These are phyloP conservation scores for Darevskia nairensis DNA, from an alignment of 2,797 vertebrate species.

Conservation along the genomic window DNA sequence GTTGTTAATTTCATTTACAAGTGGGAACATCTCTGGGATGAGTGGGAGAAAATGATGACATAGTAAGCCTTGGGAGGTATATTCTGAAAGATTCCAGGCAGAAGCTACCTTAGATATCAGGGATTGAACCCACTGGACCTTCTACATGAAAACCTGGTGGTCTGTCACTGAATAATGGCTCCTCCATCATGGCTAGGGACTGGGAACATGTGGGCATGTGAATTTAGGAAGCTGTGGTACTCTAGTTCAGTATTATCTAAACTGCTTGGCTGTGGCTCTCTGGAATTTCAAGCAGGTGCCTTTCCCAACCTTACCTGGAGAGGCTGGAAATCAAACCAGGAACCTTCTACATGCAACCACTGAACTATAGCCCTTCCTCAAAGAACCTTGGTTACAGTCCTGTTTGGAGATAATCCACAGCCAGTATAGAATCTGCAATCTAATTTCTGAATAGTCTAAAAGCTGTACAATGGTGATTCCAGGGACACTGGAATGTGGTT, in stretches of 20 bases:
- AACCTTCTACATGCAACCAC: background rate
- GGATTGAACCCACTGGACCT: background rate
- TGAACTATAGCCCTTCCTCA: background rate
- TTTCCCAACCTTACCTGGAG: background rate
- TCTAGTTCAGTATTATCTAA: background rate
- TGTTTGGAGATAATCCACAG: background rate
- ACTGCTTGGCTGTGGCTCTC: background rate
- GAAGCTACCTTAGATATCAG: background rate
- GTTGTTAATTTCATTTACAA: background rate
- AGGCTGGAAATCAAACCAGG: too few relatives aligned
- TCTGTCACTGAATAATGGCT: background rate
- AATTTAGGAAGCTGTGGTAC: background rate
- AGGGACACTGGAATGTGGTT: background rate
- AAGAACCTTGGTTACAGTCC: background rate
- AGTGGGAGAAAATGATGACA: background rate
- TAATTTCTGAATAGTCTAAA: background rate
- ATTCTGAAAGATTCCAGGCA: background rate
- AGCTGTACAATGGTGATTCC: background rate
- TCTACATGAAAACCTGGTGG: background rate
- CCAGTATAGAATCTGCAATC: background rate
- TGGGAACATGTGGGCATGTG: background rate
- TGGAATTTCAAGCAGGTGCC: too few relatives aligned
- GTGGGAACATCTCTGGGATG: background rate
- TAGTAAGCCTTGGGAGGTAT: background rate
- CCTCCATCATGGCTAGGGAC: too few relatives aligned